Evolutionary conservation across 2,797 vertebrate species (phyloP).

Genomic region (Tragopan temminckii): DNA sequence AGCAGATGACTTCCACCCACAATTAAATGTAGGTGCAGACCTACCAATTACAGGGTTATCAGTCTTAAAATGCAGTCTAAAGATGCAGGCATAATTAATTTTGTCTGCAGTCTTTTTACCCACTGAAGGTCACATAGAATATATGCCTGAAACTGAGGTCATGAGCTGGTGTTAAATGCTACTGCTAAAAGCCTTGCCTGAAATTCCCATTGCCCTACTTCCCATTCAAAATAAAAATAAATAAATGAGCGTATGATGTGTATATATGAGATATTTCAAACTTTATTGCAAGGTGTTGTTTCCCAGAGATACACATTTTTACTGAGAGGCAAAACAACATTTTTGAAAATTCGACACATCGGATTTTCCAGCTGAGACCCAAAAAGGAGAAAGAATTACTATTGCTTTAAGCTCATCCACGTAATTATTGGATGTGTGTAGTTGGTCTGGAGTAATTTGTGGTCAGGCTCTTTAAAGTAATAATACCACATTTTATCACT

Average conservation of each 20-base stretch:
- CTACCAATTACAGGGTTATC: constrained; percentile 25
- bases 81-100: constrained; percentile 10
- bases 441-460: neutral
- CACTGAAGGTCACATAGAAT: neutral
- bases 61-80: neutral
- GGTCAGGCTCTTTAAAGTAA: neutral
- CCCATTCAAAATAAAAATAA: neutral
- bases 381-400: neutral
- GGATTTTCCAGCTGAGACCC: neutral
- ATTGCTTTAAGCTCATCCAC: neutral
- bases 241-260: neutral
- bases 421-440: neutral
- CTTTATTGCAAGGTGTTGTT: neutral
- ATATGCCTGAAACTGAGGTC: neutral
- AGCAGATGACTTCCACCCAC: constrained; percentile 12
- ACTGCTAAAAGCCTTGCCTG: neutral
- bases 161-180: neutral
- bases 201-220: neutral
- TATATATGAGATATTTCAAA: neutral
- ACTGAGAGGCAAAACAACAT: neutral
- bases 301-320: neutral
- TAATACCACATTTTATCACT: neutral
- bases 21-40: constrained; percentile 50
- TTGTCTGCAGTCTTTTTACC: neutral
- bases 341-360: neutral